Evolutionary conservation across 1,140 invertebrate species (phyloP), one percentile per base, ranked within the genome.

Genomic region (Conus betulinus): DNA sequence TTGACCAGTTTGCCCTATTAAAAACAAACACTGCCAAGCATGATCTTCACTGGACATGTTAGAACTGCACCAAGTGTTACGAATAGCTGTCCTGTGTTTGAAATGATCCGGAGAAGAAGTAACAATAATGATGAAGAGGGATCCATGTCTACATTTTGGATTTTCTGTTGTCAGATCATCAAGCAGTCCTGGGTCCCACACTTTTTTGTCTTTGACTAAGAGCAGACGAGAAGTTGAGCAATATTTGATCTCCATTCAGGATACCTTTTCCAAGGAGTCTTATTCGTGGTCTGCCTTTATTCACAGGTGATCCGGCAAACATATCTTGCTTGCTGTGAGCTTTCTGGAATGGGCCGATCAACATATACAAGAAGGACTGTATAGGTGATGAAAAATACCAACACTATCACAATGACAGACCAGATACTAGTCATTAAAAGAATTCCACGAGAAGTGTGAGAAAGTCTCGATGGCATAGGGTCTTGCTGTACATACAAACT

Each of bases 1-100:
- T 13, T 84, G 85, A 1, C 87, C 51, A 23, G 90, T 83, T 74
- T 87, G 60, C 76, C 93, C 93, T 52, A 94, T 87, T 52, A 94
- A 84, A 91, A 94, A 94, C 20, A 94, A 84, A 92, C 93, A 93
- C 82, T 92, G 91, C 92, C 92, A 94, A 5, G 85, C 53, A 87
- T 89, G 74, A 25, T 85, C 76, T 78, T 87, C 63, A n/a, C 85
- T 74, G 81, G 89, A 89, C 6, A 60, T 51, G 27, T 74, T 67
- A 71, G 90, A 89, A 82, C 91, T 89, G 78, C 93, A 93, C 93
- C 93, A 94, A 3, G 91, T 91, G 13, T 93, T 90, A 55, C 93
- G 87, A 76, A 94, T 93, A 15, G 86, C 89, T 52, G 85, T 67
- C 60, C 93, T 85, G 51, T 89, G 89, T 74, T 91, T 87, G 85